Percentiles rank a stretch among this genome's conserved stretches.
Conservation (phyloP, 2,888 invertebrate genomes). For the Crioceris asparagi region DNA sequence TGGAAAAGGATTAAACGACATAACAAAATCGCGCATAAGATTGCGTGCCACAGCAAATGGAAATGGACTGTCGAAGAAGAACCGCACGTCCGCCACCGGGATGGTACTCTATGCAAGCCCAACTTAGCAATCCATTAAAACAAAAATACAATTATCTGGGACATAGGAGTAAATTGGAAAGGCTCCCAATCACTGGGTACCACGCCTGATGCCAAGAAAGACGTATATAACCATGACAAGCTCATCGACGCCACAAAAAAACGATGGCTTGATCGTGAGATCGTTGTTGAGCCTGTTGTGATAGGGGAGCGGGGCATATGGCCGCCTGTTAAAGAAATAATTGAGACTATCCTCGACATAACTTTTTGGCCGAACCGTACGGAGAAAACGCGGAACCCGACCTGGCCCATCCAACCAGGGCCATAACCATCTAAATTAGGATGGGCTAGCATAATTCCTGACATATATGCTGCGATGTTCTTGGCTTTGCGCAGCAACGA, state of each 20-base stretch:
- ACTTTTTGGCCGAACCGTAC: no score
- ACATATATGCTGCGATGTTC: no score
- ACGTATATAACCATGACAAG: constrained; percentile 13
- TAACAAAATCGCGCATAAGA: constrained; percentile 7
- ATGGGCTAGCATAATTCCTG: no score
- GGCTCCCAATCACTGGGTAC: neutral
- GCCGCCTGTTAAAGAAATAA: constrained; percentile 13
- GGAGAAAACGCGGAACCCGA: no score
- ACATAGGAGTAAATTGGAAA: constrained; percentile 11
- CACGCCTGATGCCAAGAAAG: neutral
- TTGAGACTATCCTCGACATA: neutral
- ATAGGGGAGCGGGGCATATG: constrained; percentile 21
- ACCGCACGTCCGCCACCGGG: constrained; percentile 15
- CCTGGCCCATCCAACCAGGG: no score
- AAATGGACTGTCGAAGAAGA: constrained; percentile 15
- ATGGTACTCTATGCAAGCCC: constrained; percentile 20
- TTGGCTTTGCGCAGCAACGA: no score
- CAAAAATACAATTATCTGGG: neutral
- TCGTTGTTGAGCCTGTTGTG: neutral
- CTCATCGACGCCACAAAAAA: constrained; percentile 15
- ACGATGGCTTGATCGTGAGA: neutral
- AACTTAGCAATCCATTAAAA: constrained; percentile 7
- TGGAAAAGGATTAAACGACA: constrained; percentile 9
- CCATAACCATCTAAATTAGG: no score
- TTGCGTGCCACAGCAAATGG: constrained; percentile 2